Base-by-base conservation (phyloP, 2,113 vertebrate species). In the Rissa tridactyla region DNA sequence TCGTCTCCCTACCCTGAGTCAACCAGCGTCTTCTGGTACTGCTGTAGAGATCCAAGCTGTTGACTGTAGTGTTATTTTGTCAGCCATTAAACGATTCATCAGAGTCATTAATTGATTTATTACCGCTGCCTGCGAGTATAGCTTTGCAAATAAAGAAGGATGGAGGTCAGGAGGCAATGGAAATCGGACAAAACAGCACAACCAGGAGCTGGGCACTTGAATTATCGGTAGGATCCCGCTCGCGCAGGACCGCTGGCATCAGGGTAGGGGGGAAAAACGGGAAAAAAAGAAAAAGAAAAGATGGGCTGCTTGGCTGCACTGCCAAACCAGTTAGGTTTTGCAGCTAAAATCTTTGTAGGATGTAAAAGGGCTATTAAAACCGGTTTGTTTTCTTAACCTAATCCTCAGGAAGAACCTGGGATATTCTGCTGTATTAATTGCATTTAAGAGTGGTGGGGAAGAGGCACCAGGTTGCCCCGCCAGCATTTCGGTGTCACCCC, bases 61-160 rank as follows among this genome's bases (percentile, higher is more conserved):
- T 98, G 98, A 98, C 97, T 98, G 98, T 97, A 97, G 97, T 98
- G 98, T 98, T 98, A 98, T 98, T 98, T 98, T 98, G 98, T 98
- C 98, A 98, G 98, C 98, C 98, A 98, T 98, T 98, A 98, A 98
- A 97, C 97, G 97, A 98, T 98, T 98, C 98, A 97, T 98, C 98
- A 95, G 98, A 98, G 98, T 98, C 98, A 98, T 98, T 98, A 98
- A 98, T 98, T 98, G 98, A 98, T 98, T 98, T 98, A 98, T 98
- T 98, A 98, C 98, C 42, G 96, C 98, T 98, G 98, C 97, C 98
- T 98, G 97, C 46, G 82, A 97, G 95, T 97, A 98, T 97, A 97
- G 97, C 97, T 98, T 98, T 98, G 98, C 98, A 98, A 98, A 98
- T 98, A 98, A 98, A 98, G 98, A 98, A 97, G 96, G 98, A 98